Conservation (phyloP, 1,140 invertebrate genomes). For the Trichonephila inaurata region DNA sequence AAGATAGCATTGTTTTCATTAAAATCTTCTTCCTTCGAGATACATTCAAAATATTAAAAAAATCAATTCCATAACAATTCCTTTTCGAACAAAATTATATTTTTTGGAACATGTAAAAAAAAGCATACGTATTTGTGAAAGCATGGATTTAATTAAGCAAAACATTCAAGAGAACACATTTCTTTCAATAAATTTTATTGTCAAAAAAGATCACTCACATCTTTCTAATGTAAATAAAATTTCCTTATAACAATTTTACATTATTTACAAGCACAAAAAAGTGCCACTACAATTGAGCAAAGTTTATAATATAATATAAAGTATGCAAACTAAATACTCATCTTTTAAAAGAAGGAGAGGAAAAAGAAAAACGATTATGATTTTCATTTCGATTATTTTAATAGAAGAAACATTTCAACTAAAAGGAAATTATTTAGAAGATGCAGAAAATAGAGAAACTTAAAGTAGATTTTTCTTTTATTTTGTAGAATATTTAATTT, state of each 20-base stretch:
- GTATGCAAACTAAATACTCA: neutral
- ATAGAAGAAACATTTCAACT: neutral
- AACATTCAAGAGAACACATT: neutral
- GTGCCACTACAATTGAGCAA: constrained; percentile 40
- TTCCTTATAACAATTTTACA: constrained; percentile 43
- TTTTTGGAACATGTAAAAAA: no score
- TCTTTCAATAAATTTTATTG: constrained; percentile 35
- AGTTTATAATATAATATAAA: constrained; percentile 20
- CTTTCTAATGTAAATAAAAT: constrained; percentile 34
- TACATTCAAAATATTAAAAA: no score
- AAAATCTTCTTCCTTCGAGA: no score
- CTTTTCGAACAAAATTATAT: no score
- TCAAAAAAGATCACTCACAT: constrained; percentile 24
- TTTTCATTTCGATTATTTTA: neutral
- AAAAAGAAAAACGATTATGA: neutral
- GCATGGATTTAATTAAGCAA: no score
- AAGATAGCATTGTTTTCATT: no score
- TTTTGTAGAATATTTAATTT: neutral
- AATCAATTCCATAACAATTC: no score
- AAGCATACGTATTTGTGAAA: no score
- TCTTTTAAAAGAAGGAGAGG: neutral
- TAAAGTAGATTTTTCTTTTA: neutral
- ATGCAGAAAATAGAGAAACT: neutral
- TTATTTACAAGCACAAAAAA: constrained; percentile 34
- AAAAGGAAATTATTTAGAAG: neutral